Percentiles rank a stretch among this genome's conserved stretches.
These are phyloP conservation scores for Pycnomerus fuliginosus DNA, from an alignment of 2,888 invertebrate genomes.

Conservation along the genomic window DNA sequence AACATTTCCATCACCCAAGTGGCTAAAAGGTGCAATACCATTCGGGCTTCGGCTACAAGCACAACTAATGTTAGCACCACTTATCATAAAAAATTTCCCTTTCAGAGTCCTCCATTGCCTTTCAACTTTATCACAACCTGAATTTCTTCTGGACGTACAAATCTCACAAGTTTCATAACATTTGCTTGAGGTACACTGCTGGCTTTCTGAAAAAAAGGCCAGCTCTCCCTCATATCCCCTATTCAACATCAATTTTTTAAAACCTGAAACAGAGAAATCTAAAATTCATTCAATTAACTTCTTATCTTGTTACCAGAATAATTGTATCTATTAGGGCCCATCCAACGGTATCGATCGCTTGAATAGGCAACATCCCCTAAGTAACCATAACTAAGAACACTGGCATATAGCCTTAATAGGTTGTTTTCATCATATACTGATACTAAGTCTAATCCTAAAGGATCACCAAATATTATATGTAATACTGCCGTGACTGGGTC, in stretches of 20 bases:
- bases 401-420: constrained; percentile 67
- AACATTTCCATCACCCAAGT: constrained; percentile 77
- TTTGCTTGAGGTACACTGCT: constrained; percentile 51
- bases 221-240: constrained; percentile 66
- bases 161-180: constrained; percentile 57
- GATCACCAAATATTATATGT: constrained; percentile 77
- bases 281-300: too few species aligned
- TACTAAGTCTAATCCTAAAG: constrained; percentile 72
- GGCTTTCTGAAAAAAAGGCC: constrained; percentile 55
- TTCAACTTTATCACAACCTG: constrained; percentile 30
- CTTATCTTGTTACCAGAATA: constrained; percentile 69
- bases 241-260: constrained; percentile 64
- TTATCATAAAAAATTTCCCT: constrained; percentile 76
- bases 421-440: constrained; percentile 66
- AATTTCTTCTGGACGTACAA: constrained; percentile 40
- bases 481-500: constrained; percentile 80
- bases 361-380: constrained; percentile 79
- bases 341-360: constrained; percentile 80
- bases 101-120: constrained; percentile 60
- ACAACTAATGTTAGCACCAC: constrained; percentile 75
- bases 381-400: constrained; percentile 81
- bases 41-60: constrained; percentile 72
- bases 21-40: constrained; percentile 76
- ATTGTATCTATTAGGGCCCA: constrained; percentile 83
- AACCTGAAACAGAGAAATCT: constrained; percentile 50